phyloP scores from a whole-genome alignment of 2,888 invertebrate species.

The Eurytoma adleriae region DNA sequence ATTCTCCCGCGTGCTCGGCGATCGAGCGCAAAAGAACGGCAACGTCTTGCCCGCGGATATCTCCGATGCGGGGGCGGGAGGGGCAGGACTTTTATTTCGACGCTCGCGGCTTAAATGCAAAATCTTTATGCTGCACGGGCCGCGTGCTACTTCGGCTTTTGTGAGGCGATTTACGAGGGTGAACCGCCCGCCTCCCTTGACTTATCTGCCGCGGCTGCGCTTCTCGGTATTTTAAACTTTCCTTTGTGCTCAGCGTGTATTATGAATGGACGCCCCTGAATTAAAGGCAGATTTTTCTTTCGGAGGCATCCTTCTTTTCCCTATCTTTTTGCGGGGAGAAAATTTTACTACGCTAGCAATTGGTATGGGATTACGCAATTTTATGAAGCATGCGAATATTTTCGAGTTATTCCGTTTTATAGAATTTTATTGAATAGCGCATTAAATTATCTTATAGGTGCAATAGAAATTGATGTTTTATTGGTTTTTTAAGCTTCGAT shows the following conservation, averaged over 20 bases:
- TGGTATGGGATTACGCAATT: too few species aligned
- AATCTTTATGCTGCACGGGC: neutral
- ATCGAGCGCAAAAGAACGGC: constrained; percentile 18
- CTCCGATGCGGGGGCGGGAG: neutral
- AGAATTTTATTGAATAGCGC: too few species aligned
- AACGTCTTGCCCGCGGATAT: neutral
- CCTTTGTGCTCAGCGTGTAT: neutral
- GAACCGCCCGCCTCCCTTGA: too few species aligned
- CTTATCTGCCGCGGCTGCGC: too few species aligned
- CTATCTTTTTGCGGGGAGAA: too few species aligned
- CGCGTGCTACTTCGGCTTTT: neutral
- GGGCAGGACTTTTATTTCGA: neutral
- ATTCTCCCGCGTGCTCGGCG: neutral
- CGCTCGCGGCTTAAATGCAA: neutral
- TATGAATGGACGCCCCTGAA: neutral
- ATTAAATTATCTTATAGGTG: too few species aligned
- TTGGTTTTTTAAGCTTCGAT: too few species aligned
- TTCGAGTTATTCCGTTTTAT: too few species aligned
- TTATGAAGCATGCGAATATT: too few species aligned
- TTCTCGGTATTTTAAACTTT: neutral
- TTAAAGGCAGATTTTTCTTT: constrained; percentile 1
- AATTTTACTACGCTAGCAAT: too few species aligned
- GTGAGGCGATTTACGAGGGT: neutral
- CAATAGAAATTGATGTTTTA: too few species aligned
- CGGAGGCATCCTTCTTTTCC: too few species aligned